phyloP scores from a whole-genome alignment of 2,113 vertebrate species.

The Mystacornis crossleyi region DNA sequence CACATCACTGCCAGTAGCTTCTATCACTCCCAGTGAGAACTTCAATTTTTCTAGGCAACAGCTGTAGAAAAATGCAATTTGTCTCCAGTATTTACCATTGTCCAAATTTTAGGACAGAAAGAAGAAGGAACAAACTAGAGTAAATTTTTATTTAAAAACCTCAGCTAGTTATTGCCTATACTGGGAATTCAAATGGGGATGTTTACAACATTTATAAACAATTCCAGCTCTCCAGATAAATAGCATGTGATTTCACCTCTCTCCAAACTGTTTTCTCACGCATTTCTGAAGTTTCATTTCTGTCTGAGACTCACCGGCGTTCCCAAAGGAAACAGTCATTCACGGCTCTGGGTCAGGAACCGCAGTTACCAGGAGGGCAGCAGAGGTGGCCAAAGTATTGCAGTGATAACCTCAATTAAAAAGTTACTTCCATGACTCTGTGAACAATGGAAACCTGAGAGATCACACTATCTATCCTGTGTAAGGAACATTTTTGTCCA shows the following conservation, averaged over 20 bases:
- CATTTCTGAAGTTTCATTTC: background rate
- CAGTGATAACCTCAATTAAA: background rate
- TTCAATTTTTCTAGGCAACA: background rate
- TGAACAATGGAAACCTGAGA: background rate
- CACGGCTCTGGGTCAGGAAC: background rate
- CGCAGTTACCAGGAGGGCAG: background rate
- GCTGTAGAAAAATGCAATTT: background rate
- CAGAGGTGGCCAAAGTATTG: background rate
- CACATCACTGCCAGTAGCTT: background rate
- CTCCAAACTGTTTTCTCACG: constrained; percentile 3
- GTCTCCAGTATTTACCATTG: background rate
- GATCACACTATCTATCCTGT: background rate
- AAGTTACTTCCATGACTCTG: background rate
- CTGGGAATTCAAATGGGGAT: background rate
- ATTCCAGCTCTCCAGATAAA: constrained; percentile 12
- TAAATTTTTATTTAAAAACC: background rate
- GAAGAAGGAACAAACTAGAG: background rate
- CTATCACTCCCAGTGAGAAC: background rate
- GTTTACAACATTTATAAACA: constrained; percentile 20
- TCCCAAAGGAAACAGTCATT: background rate
- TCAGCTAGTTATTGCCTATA: background rate
- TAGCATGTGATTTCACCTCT: background rate
- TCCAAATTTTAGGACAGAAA: background rate
- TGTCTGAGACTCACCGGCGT: background rate
- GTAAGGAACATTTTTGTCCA: background rate